Percentiles rank a stretch among this genome's conserved stretches.
Conservation (phyloP, 2,113 vertebrate genomes). For the Panurus biarmicus region DNA sequence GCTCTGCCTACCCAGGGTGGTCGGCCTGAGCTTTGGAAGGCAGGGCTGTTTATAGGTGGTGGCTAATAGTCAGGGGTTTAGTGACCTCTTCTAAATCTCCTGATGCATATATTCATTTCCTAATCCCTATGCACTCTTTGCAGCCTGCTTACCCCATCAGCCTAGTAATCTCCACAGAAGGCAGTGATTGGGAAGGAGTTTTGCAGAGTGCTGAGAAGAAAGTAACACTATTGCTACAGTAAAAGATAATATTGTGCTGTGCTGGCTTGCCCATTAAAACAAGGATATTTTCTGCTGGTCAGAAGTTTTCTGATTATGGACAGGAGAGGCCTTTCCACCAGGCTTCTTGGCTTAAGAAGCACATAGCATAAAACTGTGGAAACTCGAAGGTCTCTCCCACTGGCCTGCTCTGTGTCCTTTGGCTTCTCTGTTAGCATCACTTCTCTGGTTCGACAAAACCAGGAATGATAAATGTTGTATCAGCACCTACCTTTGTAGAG, state of each 20-base stretch:
- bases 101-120: neutral
- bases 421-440: neutral
- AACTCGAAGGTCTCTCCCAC: neutral
- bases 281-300: neutral
- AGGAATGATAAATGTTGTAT: neutral
- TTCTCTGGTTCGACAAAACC: neutral
- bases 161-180: neutral
- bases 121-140: neutral
- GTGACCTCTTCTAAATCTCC: neutral
- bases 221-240: neutral
- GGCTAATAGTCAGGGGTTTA: neutral
- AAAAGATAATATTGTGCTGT: neutral
- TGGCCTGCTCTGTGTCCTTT: neutral
- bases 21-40: fast-evolving
- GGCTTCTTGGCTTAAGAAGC: neutral
- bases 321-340: neutral
- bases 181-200: neutral
- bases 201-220: neutral
- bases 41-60: neutral
- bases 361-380: neutral
- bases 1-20: neutral
- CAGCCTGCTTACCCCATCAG: neutral
- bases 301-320: neutral
- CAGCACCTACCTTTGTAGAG: neutral
- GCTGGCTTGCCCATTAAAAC: neutral